These are phyloP conservation scores for Phyllostomus hastatus DNA, from an alignment of 2,113 vertebrate species.

Conservation along the genomic window DNA sequence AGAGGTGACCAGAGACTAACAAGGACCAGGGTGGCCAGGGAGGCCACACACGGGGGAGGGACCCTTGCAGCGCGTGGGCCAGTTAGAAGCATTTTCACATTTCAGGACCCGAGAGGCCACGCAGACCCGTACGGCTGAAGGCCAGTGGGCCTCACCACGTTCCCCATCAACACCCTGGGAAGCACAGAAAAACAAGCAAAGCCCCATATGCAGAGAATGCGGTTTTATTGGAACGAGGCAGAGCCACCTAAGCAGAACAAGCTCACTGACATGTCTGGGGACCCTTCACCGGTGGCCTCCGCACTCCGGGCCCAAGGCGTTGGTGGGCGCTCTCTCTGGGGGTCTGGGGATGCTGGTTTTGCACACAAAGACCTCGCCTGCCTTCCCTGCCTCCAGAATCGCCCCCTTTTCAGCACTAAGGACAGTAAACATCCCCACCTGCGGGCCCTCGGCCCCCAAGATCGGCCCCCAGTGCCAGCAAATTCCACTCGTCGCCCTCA, in stretches of 20 bases:
- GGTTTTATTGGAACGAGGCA: neutral
- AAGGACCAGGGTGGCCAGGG: too few relatives aligned
- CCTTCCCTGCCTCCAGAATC: neutral
- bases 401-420: neutral
- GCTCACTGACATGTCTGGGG: neutral
- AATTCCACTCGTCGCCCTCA: slow-evolving; percentile 73
- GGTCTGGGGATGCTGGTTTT: neutral
- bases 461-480: neutral
- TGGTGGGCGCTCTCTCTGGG: too few relatives aligned
- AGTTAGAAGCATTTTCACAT: neutral
- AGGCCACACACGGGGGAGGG: rapidly evolving
- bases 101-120: neutral
- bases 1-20: neutral
- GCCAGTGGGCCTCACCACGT: neutral
- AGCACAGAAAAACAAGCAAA: neutral
- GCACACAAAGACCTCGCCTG: neutral
- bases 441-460: neutral
- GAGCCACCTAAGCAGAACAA: neutral
- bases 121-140: neutral
- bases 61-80: neutral
- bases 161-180: neutral
- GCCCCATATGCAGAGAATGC: neutral
- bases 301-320: rapidly evolving
- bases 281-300: neutral
- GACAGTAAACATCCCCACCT: neutral